Conservation (phyloP, 2,113 vertebrate genomes). For the Takifugu bimaculatus region DNA sequence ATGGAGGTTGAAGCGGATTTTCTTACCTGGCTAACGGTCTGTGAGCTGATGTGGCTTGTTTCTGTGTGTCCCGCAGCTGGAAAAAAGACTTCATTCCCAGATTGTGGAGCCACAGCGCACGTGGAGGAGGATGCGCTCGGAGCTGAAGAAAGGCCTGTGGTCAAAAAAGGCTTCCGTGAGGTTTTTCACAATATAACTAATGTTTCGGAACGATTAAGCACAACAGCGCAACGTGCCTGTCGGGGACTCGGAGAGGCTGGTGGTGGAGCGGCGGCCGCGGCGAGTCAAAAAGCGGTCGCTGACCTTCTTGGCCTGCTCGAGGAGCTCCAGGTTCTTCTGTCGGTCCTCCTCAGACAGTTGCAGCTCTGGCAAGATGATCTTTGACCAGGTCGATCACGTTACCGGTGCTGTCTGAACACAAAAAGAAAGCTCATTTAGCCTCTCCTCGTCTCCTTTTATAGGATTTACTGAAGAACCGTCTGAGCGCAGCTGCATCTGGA, state of each 20-base stretch:
- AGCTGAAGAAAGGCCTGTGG: slow-evolving; percentile 75
- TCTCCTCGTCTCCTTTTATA: background rate
- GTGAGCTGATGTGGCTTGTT: slow-evolving; percentile 33
- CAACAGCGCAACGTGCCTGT: slow-evolving; percentile 61
- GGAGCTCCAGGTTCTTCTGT: slow-evolving; percentile 90
- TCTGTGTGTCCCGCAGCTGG: slow-evolving; percentile 66
- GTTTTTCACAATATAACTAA: background rate
- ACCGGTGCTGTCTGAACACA: slow-evolving; percentile 79
- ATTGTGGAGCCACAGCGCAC: slow-evolving; percentile 70
- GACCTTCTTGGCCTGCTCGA: slow-evolving; percentile 93
- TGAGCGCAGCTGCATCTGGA: background rate
- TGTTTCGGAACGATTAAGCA: background rate
- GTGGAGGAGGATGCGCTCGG: slow-evolving; percentile 71
- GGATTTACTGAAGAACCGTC: background rate
- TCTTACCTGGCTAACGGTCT: slow-evolving; percentile 77
- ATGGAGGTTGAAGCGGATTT: background rate
- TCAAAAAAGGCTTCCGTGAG: background rate
- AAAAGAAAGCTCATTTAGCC: background rate
- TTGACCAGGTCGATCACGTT: slow-evolving; percentile 90
- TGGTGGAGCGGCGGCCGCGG: slow-evolving; percentile 85
- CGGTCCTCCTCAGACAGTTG: slow-evolving; percentile 93
- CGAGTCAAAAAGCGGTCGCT: slow-evolving; percentile 89
- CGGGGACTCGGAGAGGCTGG: slow-evolving; percentile 83
- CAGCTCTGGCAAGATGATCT: slow-evolving; percentile 87
- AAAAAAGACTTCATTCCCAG: slow-evolving; percentile 61